Evolutionary conservation across 2,888 invertebrate genomes (phyloP).

Genomic region (Cheilosia soror): DNA sequence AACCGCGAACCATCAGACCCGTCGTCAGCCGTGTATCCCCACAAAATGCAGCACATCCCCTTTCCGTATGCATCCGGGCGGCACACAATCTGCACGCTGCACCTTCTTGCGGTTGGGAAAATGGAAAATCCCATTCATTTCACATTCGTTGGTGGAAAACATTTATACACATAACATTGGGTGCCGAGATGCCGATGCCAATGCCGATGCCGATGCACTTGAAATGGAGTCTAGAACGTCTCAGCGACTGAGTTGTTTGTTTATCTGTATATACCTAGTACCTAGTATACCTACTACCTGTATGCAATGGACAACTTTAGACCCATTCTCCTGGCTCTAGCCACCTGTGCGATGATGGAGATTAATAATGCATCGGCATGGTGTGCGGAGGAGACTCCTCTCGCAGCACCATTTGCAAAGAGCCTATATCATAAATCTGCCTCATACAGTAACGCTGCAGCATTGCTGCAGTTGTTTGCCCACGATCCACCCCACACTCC

Average conservation of each 20-base stretch:
- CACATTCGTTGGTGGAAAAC: conserved; percentile 61
- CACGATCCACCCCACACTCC: conserved; percentile 38
- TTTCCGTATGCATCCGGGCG: background rate
- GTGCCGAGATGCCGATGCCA: conserved; percentile 11
- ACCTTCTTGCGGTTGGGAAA: conserved; percentile 24
- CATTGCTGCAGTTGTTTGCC: conserved; percentile 50
- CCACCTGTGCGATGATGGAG: conserved; percentile 53
- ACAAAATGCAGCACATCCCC: background rate
- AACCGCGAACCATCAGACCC: conserved; percentile 66
- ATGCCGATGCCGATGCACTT: conserved; percentile 40
- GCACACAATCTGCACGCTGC: background rate
- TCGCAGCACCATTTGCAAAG: conserved; percentile 4
- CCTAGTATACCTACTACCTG: background rate
- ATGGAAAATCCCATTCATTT: conserved; percentile 56
- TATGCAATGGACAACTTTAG: conserved; percentile 40
- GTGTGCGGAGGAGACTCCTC: conserved; percentile 9
- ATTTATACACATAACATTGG: conserved; percentile 38
- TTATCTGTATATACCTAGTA: conserved; percentile 27
- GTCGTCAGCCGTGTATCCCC: conserved; percentile 43
- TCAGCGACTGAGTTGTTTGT: background rate
- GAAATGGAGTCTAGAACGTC: conserved; percentile 41
- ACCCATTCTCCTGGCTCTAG: conserved; percentile 26
- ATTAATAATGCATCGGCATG: conserved; percentile 65
- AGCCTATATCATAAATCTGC: conserved; percentile 62
- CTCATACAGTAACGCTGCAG: conserved; percentile 35